Evolutionary conservation across 2,888 invertebrate species (phyloP).

Genomic region (Phorcus lineatus): DNA sequence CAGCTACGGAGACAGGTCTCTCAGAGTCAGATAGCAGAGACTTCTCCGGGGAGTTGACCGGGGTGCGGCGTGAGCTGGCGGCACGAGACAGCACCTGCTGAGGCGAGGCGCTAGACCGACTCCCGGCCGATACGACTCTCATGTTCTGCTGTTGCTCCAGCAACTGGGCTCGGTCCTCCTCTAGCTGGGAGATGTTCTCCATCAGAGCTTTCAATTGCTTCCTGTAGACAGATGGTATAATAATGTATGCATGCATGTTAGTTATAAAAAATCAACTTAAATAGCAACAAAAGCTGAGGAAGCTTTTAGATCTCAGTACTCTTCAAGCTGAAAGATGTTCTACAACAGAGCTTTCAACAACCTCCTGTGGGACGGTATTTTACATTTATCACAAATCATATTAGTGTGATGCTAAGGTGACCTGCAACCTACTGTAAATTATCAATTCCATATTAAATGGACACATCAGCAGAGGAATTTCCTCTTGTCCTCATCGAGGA

Average conservation of each 20-base stretch:
- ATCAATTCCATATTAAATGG: too few species aligned
- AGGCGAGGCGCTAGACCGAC: conserved; percentile 19
- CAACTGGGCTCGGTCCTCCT: conserved; percentile 49
- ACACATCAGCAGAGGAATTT: too few species aligned
- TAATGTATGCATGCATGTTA: neutral
- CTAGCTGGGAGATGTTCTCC: conserved; percentile 62
- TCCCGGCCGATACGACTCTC: conserved; percentile 32
- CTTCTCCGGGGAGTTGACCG: neutral
- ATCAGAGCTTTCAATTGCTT: conserved; percentile 62
- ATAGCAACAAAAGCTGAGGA: neutral
- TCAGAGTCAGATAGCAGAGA: neutral
- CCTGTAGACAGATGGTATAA: conserved; percentile 43
- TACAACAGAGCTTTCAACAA: conserved; percentile 61
- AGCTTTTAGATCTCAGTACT: conserved; percentile 46
- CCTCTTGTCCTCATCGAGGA: too few species aligned
- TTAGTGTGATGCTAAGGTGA: too few species aligned
- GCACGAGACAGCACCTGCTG: conserved; percentile 28
- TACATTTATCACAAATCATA: too few species aligned
- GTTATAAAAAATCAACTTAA: neutral
- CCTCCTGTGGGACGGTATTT: conserved; percentile 53
- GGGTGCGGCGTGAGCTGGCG: conserved; percentile 33
- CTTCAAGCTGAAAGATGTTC: conserved; percentile 62
- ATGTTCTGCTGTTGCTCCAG: conserved; percentile 51
- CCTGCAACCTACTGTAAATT: too few species aligned
- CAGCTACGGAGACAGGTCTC: neutral